Evolutionary conservation across 2,797 vertebrate species (phyloP), one percentile per base, ranked within the genome.

Genomic region (Platyrinchus mystaceus): DNA sequence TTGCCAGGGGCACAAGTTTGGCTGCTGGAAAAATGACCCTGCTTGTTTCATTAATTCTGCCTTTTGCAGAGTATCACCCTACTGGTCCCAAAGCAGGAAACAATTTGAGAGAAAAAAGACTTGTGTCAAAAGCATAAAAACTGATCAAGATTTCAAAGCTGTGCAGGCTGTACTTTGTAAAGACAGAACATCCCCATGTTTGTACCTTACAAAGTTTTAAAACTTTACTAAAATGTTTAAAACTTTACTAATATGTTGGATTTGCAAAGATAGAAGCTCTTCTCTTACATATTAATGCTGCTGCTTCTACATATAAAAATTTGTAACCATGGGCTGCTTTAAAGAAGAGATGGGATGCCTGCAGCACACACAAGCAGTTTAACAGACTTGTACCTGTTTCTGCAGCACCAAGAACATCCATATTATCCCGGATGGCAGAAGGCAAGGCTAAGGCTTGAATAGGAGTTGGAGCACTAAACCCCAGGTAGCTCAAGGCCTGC

Each of bases 341-440:
- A 32, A 83, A 73, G 30, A 68, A n/a, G 7, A 30, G 7, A 53
- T 1, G 3, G 27, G 21, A 93, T 18, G 10, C 14, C 41, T 8
- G 32, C 28, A 52, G 27, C 43, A 59, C 0, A 24, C 10, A 47
- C 5, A 19, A 27, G 20, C 19, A 41, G 11, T 43, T 52, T 27
- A 70, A 49, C 11, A 49, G 43, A 80, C 27, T 10, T 53, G 59
- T 97, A 99, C 99, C 99, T 64, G 99, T 99, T 97, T 99, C 99
- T 30, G 99, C 99, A 55, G 99, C 99, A 22, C 99, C 99, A 59
- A 99, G 98, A 83, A 99, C 96, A 90, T 99, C 99, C 98, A 99
- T 97, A 5, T 95, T 98, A 95, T 99, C 99, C 94, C 99, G 98
- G 95, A 99, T 99, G 19, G 99, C 99, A 55, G 99, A 96, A 41